phyloP scores from a whole-genome alignment of 1,140 invertebrate genomes.

The Pygmarrhopalites habei region DNA sequence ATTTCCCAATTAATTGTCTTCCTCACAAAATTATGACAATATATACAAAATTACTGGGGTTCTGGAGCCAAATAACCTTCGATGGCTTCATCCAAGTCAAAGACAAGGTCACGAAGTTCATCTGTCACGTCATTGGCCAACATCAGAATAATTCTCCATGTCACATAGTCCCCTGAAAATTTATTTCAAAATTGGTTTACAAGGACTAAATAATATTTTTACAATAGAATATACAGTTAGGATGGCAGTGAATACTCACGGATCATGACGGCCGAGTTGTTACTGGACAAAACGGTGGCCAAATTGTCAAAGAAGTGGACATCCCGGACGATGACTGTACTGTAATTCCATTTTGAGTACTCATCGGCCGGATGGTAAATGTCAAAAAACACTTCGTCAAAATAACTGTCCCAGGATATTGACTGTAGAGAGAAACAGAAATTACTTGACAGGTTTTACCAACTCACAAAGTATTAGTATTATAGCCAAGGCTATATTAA shows the following conservation, averaged over 20 bases:
- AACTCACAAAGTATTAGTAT: no score
- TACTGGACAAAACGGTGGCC: background rate
- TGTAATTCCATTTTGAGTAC: background rate
- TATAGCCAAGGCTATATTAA: no score
- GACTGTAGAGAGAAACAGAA: background rate
- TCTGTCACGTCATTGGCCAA: background rate
- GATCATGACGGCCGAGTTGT: background rate
- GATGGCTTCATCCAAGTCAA: background rate
- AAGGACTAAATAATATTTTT: no score
- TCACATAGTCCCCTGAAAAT: conserved; percentile 5
- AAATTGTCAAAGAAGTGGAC: background rate
- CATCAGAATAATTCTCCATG: background rate
- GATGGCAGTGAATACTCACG: background rate
- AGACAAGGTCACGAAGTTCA: background rate
- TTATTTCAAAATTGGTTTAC: no score
- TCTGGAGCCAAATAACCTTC: background rate
- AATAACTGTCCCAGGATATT: conserved; percentile 5
- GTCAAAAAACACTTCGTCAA: conserved; percentile 6
- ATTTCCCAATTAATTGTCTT: background rate
- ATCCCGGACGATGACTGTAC: background rate
- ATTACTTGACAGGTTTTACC: no score
- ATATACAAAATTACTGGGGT: background rate
- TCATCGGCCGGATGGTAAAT: conserved; percentile 1
- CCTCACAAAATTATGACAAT: background rate
- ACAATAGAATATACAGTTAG: no score